Base-by-base conservation (phyloP, 2,113 vertebrate species). In the Thryonomys swinderianus region DNA sequence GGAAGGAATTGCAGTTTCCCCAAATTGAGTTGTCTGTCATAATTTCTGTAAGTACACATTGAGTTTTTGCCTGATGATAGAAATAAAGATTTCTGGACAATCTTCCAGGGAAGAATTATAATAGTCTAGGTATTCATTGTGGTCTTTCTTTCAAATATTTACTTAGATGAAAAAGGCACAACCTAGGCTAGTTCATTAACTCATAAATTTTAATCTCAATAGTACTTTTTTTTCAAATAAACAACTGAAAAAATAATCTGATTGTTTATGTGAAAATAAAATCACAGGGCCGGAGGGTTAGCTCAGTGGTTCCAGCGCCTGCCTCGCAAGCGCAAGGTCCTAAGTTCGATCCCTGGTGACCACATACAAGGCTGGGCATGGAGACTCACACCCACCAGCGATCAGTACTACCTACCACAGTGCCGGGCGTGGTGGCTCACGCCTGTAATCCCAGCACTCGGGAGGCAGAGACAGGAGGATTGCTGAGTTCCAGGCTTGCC, bases 141-240 rank as follows among this genome's bases (percentile, higher is more conserved):
- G 61, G 25, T 45, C 25, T 88, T 59, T 10, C 14, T 64, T 92
- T 83, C 61, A 85, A 90, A 17, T 79, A 69, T 51, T 71, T 30
- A 53, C 51, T 93, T 78, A 78, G 25, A 73, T 5, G 51, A 86
- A 95, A 95, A 84, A 13, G 7, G 5, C 3, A 57, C 76, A 48
- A 40, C 2, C 30, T 66, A 85, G n/a, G 45, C 16, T 76, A 59
- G 18, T 16, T 53, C 34, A 88, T 92, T 66, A 51, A 34, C 84
- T 81, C 21, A 81, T 59, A 92, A 82, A 45, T 78, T 78, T 85
- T 90, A 32, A 0, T 81, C 13, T 51, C 23, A 88, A 67, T 25
- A 27, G 20, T 95, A 37, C 57, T 79, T 85, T 11, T 85, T 82
- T 91, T 79, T 88, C 11, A 69, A 8, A 34, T 13, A 83, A 95